phyloP scores from a whole-genome alignment of 2,888 invertebrate species.

The Dynastes grantii region DNA sequence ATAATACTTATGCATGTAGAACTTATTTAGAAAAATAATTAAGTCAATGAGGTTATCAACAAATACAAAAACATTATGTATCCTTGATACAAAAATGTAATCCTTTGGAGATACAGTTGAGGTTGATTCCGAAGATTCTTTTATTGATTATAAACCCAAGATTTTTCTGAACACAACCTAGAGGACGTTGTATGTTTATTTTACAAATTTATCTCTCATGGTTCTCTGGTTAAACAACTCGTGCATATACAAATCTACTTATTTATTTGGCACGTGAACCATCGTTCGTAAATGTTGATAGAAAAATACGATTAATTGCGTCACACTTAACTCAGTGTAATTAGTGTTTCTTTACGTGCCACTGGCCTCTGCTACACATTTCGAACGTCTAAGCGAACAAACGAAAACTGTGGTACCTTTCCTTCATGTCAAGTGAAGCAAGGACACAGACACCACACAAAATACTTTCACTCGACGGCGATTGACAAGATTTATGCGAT shows the following conservation, averaged over 20 bases:
- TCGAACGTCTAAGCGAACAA: conserved; percentile 7
- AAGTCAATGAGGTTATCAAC: no score
- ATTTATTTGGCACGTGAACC: no score
- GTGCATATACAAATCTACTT: no score
- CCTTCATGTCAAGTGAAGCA: conserved; percentile 24
- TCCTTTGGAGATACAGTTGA: neutral
- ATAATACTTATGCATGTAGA: no score
- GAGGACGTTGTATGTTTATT: no score
- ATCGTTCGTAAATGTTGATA: no score
- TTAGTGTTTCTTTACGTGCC: neutral
- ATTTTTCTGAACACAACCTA: no score
- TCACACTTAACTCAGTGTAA: conserved; percentile 31
- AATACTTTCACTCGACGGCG: conserved; percentile 50
- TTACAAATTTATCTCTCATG: no score
- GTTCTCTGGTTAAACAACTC: neutral
- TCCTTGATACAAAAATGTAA: no score
- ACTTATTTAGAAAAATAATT: no score
- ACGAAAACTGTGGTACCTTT: conserved; percentile 19
- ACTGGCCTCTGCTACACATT: conserved; percentile 5
- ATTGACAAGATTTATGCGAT: conserved; percentile 27
- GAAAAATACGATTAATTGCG: neutral
- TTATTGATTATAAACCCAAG: no score
- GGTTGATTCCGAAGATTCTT: neutral
- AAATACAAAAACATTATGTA: no score
- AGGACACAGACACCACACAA: conserved; percentile 54